phyloP scores from a whole-genome alignment of 2,888 invertebrate genomes.

The Nemoura dubitans region DNA sequence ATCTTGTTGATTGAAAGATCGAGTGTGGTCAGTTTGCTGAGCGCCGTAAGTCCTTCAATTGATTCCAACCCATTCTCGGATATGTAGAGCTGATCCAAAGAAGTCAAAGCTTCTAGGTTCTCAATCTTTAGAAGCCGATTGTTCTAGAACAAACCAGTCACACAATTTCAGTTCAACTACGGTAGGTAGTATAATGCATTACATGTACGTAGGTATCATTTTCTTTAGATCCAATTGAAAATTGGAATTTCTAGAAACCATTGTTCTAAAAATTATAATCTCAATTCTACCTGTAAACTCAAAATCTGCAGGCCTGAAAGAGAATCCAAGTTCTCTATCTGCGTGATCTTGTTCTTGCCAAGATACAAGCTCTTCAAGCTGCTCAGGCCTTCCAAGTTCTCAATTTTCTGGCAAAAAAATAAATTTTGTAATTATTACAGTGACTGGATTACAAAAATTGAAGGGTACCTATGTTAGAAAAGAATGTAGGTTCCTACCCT shows the following conservation, averaged over 20 bases:
- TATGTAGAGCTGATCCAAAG: constrained; percentile 87
- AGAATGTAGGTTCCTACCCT: constrained; percentile 73
- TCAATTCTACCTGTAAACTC: constrained; percentile 74
- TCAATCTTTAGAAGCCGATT: constrained; percentile 90
- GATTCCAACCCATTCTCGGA: constrained; percentile 90
- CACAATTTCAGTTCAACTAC: neutral
- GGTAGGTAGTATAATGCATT: no score
- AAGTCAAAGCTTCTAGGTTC: constrained; percentile 76
- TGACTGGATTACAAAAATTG: no score
- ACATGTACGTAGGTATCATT: no score
- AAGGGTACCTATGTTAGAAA: no score
- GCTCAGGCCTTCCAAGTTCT: constrained; percentile 80
- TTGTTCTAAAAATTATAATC: no score
- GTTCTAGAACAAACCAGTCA: constrained; percentile 64
- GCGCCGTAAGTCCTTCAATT: constrained; percentile 80
- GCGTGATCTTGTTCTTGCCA: constrained; percentile 94
- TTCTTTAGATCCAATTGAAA: no score
- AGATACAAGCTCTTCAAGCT: constrained; percentile 83
- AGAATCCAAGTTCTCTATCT: constrained; percentile 82
- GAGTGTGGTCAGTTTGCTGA: constrained; percentile 79
- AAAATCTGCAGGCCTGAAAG: constrained; percentile 79
- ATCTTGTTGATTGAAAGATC: constrained; percentile 92
- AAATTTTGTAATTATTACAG: no score
- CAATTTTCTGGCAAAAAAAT: constrained; percentile 73
- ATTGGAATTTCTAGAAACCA: no score